Conservation (phyloP, 2,888 invertebrate genomes). For the Mythimna vitellina region DNA sequence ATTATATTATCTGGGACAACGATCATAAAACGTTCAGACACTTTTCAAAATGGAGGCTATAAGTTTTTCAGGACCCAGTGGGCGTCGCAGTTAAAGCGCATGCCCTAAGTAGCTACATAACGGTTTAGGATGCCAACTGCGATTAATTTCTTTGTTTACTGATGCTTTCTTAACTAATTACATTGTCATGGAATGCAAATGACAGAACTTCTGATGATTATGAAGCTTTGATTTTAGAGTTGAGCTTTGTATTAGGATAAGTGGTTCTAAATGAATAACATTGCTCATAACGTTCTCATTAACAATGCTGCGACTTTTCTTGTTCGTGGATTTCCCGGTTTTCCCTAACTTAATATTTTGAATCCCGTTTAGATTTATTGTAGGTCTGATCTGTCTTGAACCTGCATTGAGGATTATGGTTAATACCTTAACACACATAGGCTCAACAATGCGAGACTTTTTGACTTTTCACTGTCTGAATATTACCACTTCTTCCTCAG, state of each 20-base stretch:
- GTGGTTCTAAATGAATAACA: not conserved
- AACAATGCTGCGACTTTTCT: not conserved
- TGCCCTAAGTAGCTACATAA: conserved; percentile 1
- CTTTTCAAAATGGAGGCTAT: conserved; percentile 22
- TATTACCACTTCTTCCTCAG: conserved; percentile 71
- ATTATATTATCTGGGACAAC: no score
- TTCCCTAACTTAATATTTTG: not conserved
- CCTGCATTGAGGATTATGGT: not conserved
- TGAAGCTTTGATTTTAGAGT: not conserved
- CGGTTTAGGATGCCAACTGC: not conserved
- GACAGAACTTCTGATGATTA: not conserved
- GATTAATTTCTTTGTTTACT: not conserved
- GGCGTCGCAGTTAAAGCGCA: conserved; percentile 5
- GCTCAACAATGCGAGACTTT: not conserved
- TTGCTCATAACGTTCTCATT: no score
- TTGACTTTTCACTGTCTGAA: not conserved
- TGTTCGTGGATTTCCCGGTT: not conserved
- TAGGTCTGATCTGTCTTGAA: not conserved
- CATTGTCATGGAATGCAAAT: not conserved
- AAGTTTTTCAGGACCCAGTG: not conserved
- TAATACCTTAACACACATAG: not conserved
- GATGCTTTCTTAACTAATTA: not conserved
- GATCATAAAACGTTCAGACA: not conserved
- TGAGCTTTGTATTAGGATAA: not conserved
- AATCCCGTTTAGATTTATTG: not conserved